Evolutionary conservation across 2,113 vertebrate species (phyloP).

Genomic region (Menura novaehollandiae): DNA sequence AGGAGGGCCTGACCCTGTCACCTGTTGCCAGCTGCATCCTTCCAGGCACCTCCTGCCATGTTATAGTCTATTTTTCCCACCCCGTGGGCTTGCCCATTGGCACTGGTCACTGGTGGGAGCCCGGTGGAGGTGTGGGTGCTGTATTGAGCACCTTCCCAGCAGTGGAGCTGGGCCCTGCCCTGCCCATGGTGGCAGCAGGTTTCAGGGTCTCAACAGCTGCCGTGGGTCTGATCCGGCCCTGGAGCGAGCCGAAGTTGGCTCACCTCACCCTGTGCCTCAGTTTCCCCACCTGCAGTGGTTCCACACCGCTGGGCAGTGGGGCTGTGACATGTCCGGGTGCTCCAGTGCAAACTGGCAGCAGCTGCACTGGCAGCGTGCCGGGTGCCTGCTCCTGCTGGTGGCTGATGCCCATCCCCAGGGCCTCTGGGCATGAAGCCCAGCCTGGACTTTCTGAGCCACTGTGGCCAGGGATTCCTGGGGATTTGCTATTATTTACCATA

Average conservation of each 20-base stretch:
- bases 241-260: not conserved
- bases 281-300: not conserved
- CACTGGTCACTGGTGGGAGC: not conserved
- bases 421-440: not conserved
- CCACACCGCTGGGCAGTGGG: accelerated
- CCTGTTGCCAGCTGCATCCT: not conserved
- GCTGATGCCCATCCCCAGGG: not conserved
- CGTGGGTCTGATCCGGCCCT: not conserved
- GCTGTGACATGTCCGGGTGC: accelerated
- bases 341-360: not conserved
- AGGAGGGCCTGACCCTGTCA: not conserved
- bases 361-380: not conserved
- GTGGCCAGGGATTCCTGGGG: not conserved
- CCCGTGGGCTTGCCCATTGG: accelerated
- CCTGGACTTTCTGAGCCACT: not conserved
- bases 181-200: not conserved
- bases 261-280: not conserved
- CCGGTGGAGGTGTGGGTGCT: not conserved
- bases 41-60: not conserved
- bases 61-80: not conserved
- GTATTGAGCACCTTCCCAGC: accelerated
- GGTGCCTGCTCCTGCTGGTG: accelerated
- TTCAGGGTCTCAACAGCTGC: not conserved
- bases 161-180: not conserved
- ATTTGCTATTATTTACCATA: not conserved